Evolutionary conservation across 1,140 invertebrate species (phyloP).

Genomic region (Proctacanthus coquilletti): DNA sequence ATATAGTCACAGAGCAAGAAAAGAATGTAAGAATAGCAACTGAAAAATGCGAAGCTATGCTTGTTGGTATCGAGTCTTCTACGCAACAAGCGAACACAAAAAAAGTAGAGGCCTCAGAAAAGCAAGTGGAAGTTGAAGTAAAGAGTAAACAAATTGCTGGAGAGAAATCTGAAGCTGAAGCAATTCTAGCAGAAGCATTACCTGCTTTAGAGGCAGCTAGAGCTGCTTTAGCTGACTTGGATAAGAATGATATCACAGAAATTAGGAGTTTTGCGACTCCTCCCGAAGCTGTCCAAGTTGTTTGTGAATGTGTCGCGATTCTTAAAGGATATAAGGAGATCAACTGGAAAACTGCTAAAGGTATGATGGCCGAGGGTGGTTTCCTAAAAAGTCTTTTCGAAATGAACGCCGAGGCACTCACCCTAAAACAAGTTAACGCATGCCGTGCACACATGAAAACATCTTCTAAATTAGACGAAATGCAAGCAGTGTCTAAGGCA

Average conservation of each 20-base stretch:
- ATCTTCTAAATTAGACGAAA: slow-evolving; percentile 47
- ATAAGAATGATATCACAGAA: slow-evolving; percentile 82
- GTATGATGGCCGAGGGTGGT: slow-evolving; percentile 77
- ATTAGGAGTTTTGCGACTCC: slow-evolving; percentile 76
- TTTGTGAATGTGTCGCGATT: slow-evolving; percentile 77
- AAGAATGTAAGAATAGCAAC: slow-evolving; percentile 23
- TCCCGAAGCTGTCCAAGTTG: slow-evolving; percentile 68
- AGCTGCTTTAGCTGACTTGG: slow-evolving; percentile 58
- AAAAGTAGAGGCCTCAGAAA: slow-evolving; percentile 57
- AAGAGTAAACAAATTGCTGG: slow-evolving; percentile 57
- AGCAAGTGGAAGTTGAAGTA: slow-evolving; percentile 62
- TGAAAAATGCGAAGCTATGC: slow-evolving; percentile 25
- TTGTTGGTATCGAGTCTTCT: slow-evolving; percentile 30
- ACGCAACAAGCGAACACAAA: slow-evolving; percentile 54
- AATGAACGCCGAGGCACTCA: slow-evolving; percentile 70
- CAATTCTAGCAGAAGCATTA: slow-evolving; percentile 57
- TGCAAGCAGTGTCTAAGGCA: slow-evolving; percentile 61
- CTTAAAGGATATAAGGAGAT: slow-evolving; percentile 67
- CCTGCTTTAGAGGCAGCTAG: slow-evolving; percentile 67
- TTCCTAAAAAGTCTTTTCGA: slow-evolving; percentile 66
- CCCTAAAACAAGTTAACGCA: slow-evolving; percentile 50
- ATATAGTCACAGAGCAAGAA: slow-evolving; percentile 26
- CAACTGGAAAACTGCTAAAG: slow-evolving; percentile 77
- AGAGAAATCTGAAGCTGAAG: slow-evolving; percentile 70
- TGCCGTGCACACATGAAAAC: slow-evolving; percentile 54